phyloP scores from a whole-genome alignment of 92 coral and sea anemone species.

The Chrysogorgia sp. region DNA sequence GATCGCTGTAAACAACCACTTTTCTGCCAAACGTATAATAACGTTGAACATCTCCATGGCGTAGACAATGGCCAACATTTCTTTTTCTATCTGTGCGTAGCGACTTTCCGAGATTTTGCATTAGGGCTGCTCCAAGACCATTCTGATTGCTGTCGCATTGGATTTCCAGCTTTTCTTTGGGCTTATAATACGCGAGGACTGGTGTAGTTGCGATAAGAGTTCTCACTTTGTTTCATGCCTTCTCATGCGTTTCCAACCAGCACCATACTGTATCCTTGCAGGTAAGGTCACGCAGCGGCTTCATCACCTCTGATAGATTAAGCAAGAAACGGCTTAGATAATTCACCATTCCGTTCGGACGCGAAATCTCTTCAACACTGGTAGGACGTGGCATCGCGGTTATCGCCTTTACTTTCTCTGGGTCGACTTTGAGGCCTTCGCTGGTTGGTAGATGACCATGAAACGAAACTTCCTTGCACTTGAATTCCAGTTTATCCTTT shows the following conservation, averaged over 20 bases:
- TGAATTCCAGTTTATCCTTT: constrained; percentile 41
- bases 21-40: constrained; percentile 51
- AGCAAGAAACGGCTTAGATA: constrained; percentile 42
- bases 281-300: constrained; percentile 39
- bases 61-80: constrained; percentile 51
- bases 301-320: constrained; percentile 43
- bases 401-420: constrained; percentile 44
- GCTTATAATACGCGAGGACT: constrained; percentile 52
- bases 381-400: constrained; percentile 50
- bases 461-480: constrained; percentile 40
- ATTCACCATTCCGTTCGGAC: constrained; percentile 42
- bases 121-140: constrained; percentile 60
- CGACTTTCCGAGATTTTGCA: constrained; percentile 45
- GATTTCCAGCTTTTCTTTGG: constrained; percentile 48
- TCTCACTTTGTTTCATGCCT: constrained; percentile 38
- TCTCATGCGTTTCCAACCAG: constrained; percentile 33
- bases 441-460: constrained; percentile 56
- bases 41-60: constrained; percentile 24
- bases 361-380: constrained; percentile 21
- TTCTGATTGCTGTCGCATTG: constrained; percentile 61
- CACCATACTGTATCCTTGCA: constrained; percentile 9
- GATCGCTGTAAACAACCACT: constrained; percentile 14
- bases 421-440: constrained; percentile 45
- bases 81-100: constrained; percentile 43
- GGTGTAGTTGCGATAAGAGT: constrained; percentile 46